Conservation (phyloP, 92 coral and sea anemone species). For the Zoanthus sociatus region DNA sequence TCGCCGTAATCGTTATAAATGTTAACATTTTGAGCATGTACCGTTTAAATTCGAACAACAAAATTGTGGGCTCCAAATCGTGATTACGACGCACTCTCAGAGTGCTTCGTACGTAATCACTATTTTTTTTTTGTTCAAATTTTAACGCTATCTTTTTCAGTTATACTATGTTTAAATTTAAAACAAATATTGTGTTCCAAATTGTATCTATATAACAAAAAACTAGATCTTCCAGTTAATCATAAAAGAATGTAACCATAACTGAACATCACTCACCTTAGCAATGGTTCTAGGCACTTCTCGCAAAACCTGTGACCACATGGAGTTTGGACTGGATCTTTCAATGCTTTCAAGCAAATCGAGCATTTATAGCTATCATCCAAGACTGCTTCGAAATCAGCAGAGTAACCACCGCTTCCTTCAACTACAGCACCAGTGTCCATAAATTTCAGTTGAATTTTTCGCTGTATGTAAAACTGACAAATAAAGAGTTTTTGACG, state of each 20-base stretch:
- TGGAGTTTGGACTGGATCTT: constrained; percentile 9
- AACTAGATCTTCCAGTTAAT: not conserved
- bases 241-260: not conserved
- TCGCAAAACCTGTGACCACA: constrained; percentile 36
- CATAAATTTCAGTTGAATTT: not conserved
- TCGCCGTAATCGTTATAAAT: no score
- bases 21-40: no score
- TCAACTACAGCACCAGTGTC: not conserved
- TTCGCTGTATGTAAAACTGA: no score
- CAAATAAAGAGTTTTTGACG: no score
- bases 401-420: not conserved
- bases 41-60: no score
- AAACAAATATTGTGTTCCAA: no score
- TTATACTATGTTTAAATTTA: no score
- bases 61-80: no score
- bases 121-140: no score
- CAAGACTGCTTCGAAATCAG: constrained; percentile 12
- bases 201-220: not conserved
- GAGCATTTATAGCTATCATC: constrained; percentile 17
- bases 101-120: no score
- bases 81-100: no score
- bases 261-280: not conserved
- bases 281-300: constrained; percentile 21
- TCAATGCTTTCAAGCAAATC: constrained; percentile 14
- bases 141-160: no score